phyloP scores from a whole-genome alignment of 1,140 invertebrate genomes.

The Bombus confusus region DNA sequence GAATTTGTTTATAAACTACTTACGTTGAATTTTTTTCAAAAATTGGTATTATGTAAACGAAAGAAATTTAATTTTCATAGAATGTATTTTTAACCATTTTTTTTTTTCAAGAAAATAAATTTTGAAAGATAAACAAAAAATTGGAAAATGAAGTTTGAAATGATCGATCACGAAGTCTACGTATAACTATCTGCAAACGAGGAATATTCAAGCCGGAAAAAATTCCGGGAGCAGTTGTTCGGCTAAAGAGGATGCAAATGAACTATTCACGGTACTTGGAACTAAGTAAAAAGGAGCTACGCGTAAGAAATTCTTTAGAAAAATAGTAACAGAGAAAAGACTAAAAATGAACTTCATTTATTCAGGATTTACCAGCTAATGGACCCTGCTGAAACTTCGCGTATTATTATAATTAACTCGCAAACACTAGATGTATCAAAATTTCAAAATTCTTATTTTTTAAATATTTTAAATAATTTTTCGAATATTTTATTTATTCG shows the following conservation, averaged over 20 bases:
- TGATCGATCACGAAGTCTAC: not conserved
- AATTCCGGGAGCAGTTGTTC: not conserved
- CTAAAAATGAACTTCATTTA: not conserved
- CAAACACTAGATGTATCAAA: not conserved
- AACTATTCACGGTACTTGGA: conserved; percentile 3
- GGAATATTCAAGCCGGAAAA: not conserved
- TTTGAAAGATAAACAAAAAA: too few relatives aligned
- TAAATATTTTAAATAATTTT: not conserved
- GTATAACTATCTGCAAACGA: not conserved
- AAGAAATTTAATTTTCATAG: not conserved
- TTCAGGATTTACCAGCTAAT: not conserved
- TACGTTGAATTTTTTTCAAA: not conserved
- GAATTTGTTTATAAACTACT: too few relatives aligned
- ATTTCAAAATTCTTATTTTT: not conserved
- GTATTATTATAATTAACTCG: not conserved
- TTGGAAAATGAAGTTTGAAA: not conserved
- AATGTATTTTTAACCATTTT: not conserved
- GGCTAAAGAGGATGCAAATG: conserved; percentile 2
- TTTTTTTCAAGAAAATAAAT: not conserved
- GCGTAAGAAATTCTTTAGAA: not conserved
- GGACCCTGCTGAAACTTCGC: not conserved
- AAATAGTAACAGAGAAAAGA: not conserved
- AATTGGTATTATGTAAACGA: not conserved
- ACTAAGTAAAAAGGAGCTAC: not conserved
- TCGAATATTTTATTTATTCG: not conserved